phyloP scores from a whole-genome alignment of 1,140 invertebrate species.

The Protaetia brevitarsis region DNA sequence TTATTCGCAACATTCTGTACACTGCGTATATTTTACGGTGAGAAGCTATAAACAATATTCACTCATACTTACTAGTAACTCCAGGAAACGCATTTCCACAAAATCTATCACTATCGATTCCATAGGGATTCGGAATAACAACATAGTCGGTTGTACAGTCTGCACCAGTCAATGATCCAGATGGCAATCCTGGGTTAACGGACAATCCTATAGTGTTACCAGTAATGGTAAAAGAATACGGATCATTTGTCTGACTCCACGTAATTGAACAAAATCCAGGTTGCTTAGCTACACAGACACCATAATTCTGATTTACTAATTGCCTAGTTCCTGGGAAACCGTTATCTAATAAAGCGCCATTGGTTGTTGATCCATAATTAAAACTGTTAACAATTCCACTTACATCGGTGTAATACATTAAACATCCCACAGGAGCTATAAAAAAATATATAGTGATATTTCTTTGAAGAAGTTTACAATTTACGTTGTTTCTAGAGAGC shows the following conservation, averaged over 20 bases:
- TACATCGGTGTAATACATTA: constrained; percentile 69
- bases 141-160: constrained; percentile 69
- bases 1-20: no score
- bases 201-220: constrained; percentile 50
- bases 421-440: constrained; percentile 72
- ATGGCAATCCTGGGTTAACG: constrained; percentile 58
- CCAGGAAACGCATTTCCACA: constrained; percentile 68
- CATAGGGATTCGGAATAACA: constrained; percentile 58
- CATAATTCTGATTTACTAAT: constrained; percentile 71
- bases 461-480: no score
- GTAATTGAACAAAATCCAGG: constrained; percentile 66
- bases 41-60: no score
- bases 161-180: constrained; percentile 52
- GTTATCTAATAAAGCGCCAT: constrained; percentile 40
- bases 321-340: constrained; percentile 61
- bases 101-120: constrained; percentile 61
- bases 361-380: constrained; percentile 60
- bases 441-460: no score
- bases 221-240: constrained; percentile 64
- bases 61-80: constrained; percentile 58
- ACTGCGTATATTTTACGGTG: no score
- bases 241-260: constrained; percentile 56
- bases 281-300: constrained; percentile 65
- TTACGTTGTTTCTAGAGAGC: no score
- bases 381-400: constrained; percentile 70